These are phyloP conservation scores for Leptobrachium ailaonicum DNA, from an alignment of 2,113 vertebrate species.

Conservation along the genomic window DNA sequence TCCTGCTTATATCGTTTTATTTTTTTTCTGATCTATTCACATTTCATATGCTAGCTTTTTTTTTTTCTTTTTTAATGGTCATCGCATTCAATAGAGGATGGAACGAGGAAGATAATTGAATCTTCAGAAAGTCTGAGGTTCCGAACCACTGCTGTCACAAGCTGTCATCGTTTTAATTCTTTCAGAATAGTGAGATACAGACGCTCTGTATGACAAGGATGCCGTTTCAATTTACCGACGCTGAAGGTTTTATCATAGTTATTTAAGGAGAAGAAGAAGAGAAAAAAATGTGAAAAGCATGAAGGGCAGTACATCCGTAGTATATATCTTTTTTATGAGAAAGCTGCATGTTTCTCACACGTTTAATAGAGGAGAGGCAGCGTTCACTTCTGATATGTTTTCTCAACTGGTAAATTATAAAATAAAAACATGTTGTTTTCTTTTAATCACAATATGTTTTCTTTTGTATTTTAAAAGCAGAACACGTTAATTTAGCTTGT, in stretches of 20 bases:
- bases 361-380: too few relatives aligned
- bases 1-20: neutral
- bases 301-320: neutral
- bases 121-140: slow-evolving; percentile 42
- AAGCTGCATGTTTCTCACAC: neutral
- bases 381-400: too few relatives aligned
- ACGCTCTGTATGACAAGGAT: slow-evolving; percentile 20
- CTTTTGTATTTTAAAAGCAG: too few relatives aligned
- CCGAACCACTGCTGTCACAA: slow-evolving; percentile 21
- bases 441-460: too few relatives aligned
- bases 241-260: slow-evolving; percentile 15
- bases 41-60: slow-evolving; percentile 10
- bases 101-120: slow-evolving; percentile 41
- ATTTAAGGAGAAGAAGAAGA: slow-evolving; percentile 4
- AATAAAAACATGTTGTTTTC: too few relatives aligned
- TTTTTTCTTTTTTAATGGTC: slow-evolving; percentile 8
- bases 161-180: slow-evolving; percentile 40
- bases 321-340: neutral
- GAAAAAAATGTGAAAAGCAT: neutral
- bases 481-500: too few relatives aligned
- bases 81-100: slow-evolving; percentile 23
- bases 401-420: too few relatives aligned
- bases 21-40: slow-evolving; percentile 6
- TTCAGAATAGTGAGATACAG: slow-evolving; percentile 18
- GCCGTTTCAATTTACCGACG: slow-evolving; percentile 6